These are phyloP conservation scores for Cephus spinipes DNA, from an alignment of 2,888 invertebrate species.

Conservation along the genomic window DNA sequence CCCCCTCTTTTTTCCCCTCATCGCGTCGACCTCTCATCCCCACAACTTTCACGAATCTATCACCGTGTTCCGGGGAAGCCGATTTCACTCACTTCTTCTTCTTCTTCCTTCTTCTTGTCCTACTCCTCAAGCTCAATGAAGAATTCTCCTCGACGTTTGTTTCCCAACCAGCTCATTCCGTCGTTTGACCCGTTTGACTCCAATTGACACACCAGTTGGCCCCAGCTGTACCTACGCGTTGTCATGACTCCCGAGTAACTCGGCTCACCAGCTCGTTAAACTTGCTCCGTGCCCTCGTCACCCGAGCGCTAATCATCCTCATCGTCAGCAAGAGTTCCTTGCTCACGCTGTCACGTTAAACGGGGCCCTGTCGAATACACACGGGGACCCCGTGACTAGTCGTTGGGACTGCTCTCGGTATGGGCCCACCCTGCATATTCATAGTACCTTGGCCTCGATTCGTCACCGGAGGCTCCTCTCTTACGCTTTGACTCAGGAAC, in stretches of 20 bases:
- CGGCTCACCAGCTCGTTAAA: conserved; percentile 63
- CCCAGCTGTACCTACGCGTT: conserved; percentile 53
- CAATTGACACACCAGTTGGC: conserved; percentile 63
- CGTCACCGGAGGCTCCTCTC: too few relatives aligned
- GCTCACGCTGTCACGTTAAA: too few relatives aligned
- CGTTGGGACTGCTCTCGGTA: too few relatives aligned
- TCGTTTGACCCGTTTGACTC: conserved; percentile 63
- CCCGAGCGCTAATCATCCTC: conserved; percentile 44
- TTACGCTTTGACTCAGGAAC: too few relatives aligned
- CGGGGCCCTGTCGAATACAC: too few relatives aligned
- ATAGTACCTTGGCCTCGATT: too few relatives aligned
- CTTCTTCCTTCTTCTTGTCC: conserved; percentile 3
- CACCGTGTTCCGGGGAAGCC: background rate
- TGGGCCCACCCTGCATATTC: too few relatives aligned
- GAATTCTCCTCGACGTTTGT: conserved; percentile 48
- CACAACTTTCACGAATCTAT: too few relatives aligned
- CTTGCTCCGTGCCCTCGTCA: conserved; percentile 59
- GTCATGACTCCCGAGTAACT: conserved; percentile 64
- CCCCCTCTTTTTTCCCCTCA: background rate
- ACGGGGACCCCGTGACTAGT: too few relatives aligned
- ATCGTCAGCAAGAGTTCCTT: too few relatives aligned
- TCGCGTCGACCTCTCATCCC: background rate
- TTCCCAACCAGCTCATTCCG: conserved; percentile 64
- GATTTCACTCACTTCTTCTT: conserved; percentile 22
- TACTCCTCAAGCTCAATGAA: background rate